A percentile compares a stretch with the other conserved stretches of the same genome.
Evolutionary conservation across 2,888 invertebrate species (phyloP).

Genomic region (Phyllotreta striolata): DNA sequence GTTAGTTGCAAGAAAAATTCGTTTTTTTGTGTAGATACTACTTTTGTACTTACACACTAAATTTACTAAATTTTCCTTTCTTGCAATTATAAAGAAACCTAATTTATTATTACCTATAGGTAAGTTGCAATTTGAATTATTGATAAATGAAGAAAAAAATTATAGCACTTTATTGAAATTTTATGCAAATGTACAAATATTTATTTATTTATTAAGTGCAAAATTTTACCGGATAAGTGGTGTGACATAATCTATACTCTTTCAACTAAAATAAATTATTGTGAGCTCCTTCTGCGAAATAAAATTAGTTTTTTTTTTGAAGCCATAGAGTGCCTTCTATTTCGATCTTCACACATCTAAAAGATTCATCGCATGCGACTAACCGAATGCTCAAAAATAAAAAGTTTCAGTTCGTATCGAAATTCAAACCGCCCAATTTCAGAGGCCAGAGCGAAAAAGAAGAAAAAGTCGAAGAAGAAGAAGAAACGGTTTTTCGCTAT

Average conservation of each 20-base stretch:
- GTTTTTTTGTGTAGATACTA: neutral
- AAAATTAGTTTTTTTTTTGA: neutral
- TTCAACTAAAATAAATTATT: constrained; percentile 13
- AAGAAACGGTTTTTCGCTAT: constrained; percentile 74
- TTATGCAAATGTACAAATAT: too few relatives aligned
- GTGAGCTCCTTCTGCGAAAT: neutral
- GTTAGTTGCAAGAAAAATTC: neutral
- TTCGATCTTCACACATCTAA: constrained; percentile 23
- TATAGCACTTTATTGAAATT: too few relatives aligned
- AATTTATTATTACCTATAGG: too few relatives aligned
- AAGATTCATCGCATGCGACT: constrained; percentile 42
- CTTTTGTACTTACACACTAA: too few relatives aligned
- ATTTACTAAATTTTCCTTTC: too few relatives aligned
- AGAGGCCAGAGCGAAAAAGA: constrained; percentile 63
- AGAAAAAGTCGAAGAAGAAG: constrained; percentile 74
- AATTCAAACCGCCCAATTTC: constrained; percentile 34
- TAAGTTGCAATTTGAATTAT: too few relatives aligned
- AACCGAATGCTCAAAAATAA: constrained; percentile 29
- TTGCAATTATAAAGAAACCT: too few relatives aligned
- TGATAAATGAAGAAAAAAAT: too few relatives aligned
- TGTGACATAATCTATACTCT: constrained; percentile 20
- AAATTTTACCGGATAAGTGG: constrained; percentile 10
- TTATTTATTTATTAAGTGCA: too few relatives aligned
- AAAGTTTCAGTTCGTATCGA: constrained; percentile 3
- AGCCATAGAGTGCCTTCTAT: constrained; percentile 8